Base-by-base conservation (phyloP, 53 echinoderm and acorn worm genomes). In the Antedon mediterranea region DNA sequence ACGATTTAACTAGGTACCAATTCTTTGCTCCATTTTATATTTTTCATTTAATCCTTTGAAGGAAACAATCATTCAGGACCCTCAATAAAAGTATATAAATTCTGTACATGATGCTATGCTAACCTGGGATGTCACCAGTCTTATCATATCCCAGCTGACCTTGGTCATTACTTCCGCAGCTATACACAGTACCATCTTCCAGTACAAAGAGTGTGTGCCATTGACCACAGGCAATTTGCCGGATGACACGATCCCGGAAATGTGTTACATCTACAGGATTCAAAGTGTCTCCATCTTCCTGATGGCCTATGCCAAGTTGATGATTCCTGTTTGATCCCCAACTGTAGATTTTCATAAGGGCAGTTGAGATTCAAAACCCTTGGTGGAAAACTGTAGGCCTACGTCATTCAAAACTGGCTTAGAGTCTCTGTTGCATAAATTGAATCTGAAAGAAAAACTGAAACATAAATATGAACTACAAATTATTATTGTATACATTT, bases 141-240 rank as follows among this genome's bases (percentile, higher is more conserved):
- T 71, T 85, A 13, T 98, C 86, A 80, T 90, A 90, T 14, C 98
- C 98, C 20, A 98, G 75, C 81, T 98, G 90, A 4, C 92, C 92
- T 20, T 79, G 76, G 32, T 85, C 88, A 43, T 98, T 98, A 18
- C 83, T 72, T 29, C 98, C 98, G 73, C 98, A 92, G 7, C 89
- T 88, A 71, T 90, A 90, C 18, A 98, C 82, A 0, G 92, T 92
- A 15, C 98, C 98, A 71, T 93, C 98, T 34, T 76, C 33, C 28
- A 93, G 75, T 15, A 98, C 82, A 71, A 98, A 82, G 26, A 88
- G 90, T 0, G 92, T 85, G 79, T 92, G 90, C 28, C 77, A 31
- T 27, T 37, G 57, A 0, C 98, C 98, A 29, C 92, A 90, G 13
- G 86, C 81, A 3, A 95, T 81, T 26, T 85, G 84, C 29, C 37